phyloP scores from a whole-genome alignment of 2,888 invertebrate species.

The Thymelicus acteon region DNA sequence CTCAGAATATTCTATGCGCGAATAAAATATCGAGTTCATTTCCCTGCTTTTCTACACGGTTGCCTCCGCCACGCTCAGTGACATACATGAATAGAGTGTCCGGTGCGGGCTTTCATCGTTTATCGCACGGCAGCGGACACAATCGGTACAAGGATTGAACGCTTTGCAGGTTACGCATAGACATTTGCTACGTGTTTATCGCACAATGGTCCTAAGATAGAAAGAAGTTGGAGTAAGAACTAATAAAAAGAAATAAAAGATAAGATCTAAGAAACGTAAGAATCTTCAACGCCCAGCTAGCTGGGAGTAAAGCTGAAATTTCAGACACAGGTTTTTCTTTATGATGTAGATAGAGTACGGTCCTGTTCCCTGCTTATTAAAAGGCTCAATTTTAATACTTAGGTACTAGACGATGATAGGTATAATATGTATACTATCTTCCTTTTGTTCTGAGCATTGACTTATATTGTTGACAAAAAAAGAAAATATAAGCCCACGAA shows the following conservation, averaged over 20 bases:
- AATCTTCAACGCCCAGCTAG: too few species aligned
- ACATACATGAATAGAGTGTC: constrained; percentile 78
- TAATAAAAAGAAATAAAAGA: too few species aligned
- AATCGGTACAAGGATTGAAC: constrained; percentile 57
- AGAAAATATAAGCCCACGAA: not conserved
- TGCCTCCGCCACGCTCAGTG: constrained; percentile 64
- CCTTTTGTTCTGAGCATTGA: not conserved
- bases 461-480: too few species aligned
- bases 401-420: too few species aligned
- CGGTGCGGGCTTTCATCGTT: constrained; percentile 73
- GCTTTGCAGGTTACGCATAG: constrained; percentile 24
- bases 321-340: too few species aligned
- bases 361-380: too few species aligned
- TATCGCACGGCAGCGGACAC: constrained; percentile 68
- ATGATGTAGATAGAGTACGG: too few species aligned
- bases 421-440: not conserved
- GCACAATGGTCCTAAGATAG: not conserved
- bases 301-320: too few species aligned
- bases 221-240: too few species aligned
- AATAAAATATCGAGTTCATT: constrained; percentile 38
- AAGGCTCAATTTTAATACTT: too few species aligned
- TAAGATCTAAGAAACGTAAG: too few species aligned
- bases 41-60: constrained; percentile 65
- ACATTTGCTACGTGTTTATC: constrained; percentile 20
- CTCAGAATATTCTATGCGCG: not conserved